These are phyloP conservation scores for Chaitophorus viminalis DNA, from an alignment of 2,888 invertebrate species.

Conservation along the genomic window DNA sequence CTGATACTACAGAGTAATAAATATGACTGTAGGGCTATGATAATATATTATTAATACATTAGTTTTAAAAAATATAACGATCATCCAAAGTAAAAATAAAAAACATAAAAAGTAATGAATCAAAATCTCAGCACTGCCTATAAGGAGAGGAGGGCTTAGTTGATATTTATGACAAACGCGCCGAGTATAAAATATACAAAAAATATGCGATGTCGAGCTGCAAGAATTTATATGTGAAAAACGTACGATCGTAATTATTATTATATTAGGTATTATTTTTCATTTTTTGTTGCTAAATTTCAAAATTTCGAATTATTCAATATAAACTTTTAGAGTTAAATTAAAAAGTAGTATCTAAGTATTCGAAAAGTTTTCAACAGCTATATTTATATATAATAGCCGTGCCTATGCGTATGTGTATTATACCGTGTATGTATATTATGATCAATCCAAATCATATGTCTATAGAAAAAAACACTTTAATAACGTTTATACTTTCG, in stretches of 20 bases:
- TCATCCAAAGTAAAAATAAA: too few species aligned
- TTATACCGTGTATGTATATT: too few species aligned
- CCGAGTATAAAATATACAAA: not conserved
- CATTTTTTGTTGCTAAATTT: not conserved
- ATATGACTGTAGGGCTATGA: too few species aligned
- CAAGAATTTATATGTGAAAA: not conserved
- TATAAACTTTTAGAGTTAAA: not conserved
- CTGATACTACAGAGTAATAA: too few species aligned
- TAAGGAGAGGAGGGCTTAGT: not conserved
- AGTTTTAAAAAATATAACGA: too few species aligned
- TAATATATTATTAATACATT: too few species aligned
- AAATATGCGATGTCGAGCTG: not conserved
- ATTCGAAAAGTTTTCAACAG: not conserved
- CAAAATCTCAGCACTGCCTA: not conserved
- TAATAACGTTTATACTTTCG: too few species aligned
- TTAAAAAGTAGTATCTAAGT: not conserved
- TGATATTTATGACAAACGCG: not conserved
- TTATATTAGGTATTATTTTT: not conserved
- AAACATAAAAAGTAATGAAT: not conserved
- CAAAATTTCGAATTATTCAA: not conserved
- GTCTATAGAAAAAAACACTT: not conserved
- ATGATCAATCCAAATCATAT: not conserved
- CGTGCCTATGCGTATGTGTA: not conserved
- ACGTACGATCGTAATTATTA: not conserved
- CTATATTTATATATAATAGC: not conserved